Evolutionary conservation across 2,888 invertebrate genomes (phyloP).

Genomic region (Tiliacea citrago): DNA sequence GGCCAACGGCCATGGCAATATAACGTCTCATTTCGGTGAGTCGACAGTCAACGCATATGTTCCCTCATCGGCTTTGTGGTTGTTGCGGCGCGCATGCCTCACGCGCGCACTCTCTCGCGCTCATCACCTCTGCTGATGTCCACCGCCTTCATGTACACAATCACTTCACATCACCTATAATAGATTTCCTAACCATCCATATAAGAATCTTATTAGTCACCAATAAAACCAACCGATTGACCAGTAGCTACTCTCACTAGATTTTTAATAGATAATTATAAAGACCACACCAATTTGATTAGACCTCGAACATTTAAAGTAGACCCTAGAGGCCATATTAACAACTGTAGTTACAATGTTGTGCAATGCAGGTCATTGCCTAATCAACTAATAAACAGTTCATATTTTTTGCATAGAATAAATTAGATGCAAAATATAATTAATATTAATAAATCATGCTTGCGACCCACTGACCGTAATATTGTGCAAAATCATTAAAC

Average conservation of each 20-base stretch:
- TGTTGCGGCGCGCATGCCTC: constrained; percentile 87
- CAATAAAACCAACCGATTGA: constrained; percentile 34
- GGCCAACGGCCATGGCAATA: constrained; percentile 90
- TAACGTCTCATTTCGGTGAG: constrained; percentile 90
- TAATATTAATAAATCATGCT: constrained; percentile 38
- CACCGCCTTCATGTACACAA: constrained; percentile 56
- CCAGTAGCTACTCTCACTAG: constrained; percentile 44
- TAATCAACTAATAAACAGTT: constrained; percentile 43
- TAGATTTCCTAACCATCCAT: constrained; percentile 38
- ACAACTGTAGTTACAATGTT: constrained; percentile 47
- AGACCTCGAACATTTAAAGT: constrained; percentile 59
- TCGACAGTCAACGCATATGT: constrained; percentile 86
- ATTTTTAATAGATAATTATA: constrained; percentile 42
- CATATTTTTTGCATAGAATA: constrained; percentile 21
- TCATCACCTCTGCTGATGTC: constrained; percentile 77
- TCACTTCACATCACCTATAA: constrained; percentile 34
- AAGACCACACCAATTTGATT: constrained; percentile 59
- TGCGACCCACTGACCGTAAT: constrained; percentile 7
- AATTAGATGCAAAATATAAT: constrained; percentile 23
- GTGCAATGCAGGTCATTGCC: constrained; percentile 55
- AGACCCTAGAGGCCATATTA: constrained; percentile 50
- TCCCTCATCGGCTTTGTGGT: constrained; percentile 89
- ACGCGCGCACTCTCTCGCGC: constrained; percentile 80
- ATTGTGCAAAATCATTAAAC: constrained; percentile 29
- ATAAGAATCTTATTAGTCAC: constrained; percentile 57